These are phyloP conservation scores for Oncopeltus fasciatus DNA, from an alignment of 1,140 invertebrate genomes.

Conservation along the genomic window DNA sequence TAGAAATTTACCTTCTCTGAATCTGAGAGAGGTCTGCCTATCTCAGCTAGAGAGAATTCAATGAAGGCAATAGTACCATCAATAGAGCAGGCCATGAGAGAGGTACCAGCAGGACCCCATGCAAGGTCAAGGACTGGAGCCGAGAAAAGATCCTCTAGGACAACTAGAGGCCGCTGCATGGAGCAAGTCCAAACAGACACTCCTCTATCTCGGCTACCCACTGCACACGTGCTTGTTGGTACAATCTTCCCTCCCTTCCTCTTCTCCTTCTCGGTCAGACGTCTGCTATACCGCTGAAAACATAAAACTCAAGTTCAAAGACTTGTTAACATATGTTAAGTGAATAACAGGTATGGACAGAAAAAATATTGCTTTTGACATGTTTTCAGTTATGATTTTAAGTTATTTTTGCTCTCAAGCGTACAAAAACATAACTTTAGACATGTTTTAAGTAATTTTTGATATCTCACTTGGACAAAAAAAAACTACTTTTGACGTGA, in stretches of 20 bases:
- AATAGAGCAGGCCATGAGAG: constrained; percentile 81
- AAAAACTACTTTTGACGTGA: too few species aligned
- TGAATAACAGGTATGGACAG: too few species aligned
- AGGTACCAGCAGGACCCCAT: constrained; percentile 71
- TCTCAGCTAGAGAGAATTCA: constrained; percentile 70
- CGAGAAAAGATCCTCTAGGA: constrained; percentile 82
- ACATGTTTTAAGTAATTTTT: too few species aligned
- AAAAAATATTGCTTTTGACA: too few species aligned
- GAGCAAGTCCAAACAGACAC: constrained; percentile 89
- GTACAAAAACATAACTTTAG: too few species aligned
- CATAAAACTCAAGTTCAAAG: too few species aligned
- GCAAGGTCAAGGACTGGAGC: constrained; percentile 73
- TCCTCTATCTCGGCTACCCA: constrained; percentile 83
- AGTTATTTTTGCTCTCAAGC: too few species aligned
- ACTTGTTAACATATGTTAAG: too few species aligned
- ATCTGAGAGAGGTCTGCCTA: constrained; percentile 63
- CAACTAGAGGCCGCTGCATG: constrained; percentile 77
- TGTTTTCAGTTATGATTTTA: too few species aligned
- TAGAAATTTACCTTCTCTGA: constrained; percentile 57
- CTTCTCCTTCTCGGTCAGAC: constrained; percentile 44
- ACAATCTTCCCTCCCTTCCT: constrained; percentile 40
- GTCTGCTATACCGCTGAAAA: constrained; percentile 57
- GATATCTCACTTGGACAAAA: too few species aligned
- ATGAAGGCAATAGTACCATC: constrained; percentile 87
- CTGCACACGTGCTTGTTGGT: constrained; percentile 81